A percentile compares a stretch with the other conserved stretches of the same genome.
Evolutionary conservation across 2,888 invertebrate species (phyloP).

Genomic region (Acleris emargana): DNA sequence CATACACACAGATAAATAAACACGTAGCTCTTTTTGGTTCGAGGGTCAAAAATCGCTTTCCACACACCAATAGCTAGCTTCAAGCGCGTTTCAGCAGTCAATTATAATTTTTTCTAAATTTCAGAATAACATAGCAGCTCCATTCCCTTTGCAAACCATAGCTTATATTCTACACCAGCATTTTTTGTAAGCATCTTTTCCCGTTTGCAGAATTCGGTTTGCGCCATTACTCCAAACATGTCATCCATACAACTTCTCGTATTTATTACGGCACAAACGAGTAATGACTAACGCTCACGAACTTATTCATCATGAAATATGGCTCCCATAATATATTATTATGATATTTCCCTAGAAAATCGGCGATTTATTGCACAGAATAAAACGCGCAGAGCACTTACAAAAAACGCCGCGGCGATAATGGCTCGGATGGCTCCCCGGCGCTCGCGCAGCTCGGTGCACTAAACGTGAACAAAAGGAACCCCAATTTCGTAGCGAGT

Average conservation of each 20-base stretch:
- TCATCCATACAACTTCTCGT: conserved; percentile 1
- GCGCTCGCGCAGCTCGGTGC: conserved; percentile 41
- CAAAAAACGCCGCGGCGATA: conserved; percentile 54
- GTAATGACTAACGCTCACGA: not conserved
- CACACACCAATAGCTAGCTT: no score
- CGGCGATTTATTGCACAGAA: conserved; percentile 44
- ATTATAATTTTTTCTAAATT: no score
- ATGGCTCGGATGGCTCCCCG: conserved; percentile 60
- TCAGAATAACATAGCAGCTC: no score
- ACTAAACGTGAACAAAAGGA: conserved; percentile 36
- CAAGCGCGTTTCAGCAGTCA: no score
- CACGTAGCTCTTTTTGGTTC: no score
- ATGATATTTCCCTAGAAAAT: conserved; percentile 42
- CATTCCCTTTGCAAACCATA: no score
- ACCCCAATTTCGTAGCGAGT: conserved; percentile 16
- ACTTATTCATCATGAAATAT: conserved; percentile 22
- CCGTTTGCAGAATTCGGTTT: no score
- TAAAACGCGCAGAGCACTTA: conserved; percentile 41
- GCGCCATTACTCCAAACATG: not conserved
- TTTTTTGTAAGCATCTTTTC: no score
- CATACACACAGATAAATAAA: no score
- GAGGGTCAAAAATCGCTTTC: no score
- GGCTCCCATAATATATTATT: conserved; percentile 32
- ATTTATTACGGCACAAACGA: conserved; percentile 13
- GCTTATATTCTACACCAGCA: no score